A percentile compares a stretch with the other conserved stretches of the same genome.
Conservation (phyloP, 1,140 invertebrate genomes). For the Zophobas atratus region DNA sequence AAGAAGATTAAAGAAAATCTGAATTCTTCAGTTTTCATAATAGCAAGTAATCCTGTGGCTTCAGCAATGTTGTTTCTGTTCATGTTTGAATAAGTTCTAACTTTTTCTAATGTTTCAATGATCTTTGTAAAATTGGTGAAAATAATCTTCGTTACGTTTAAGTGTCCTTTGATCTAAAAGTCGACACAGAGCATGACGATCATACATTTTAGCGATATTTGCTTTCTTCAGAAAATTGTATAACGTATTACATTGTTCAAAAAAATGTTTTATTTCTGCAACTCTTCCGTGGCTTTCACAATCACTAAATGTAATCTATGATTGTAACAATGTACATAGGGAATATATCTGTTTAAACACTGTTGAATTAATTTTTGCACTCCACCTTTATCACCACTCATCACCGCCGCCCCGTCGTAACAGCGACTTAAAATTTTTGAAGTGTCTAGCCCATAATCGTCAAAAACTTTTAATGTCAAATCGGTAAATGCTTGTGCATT, state of each 20-base stretch:
- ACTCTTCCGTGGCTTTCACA: slow-evolving; percentile 10
- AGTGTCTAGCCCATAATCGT: slow-evolving; percentile 6
- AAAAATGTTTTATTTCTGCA: slow-evolving; percentile 11
- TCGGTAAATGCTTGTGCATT: slow-evolving; percentile 17
- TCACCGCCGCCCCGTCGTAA: slow-evolving; percentile 63
- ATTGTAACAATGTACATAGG: neutral
- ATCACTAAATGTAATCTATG: slow-evolving; percentile 25
- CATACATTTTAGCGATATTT: slow-evolving; percentile 33
- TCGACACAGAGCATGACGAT: slow-evolving; percentile 32
- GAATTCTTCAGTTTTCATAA: too few species aligned
- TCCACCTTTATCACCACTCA: slow-evolving; percentile 53
- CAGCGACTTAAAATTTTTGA: slow-evolving; percentile 48
- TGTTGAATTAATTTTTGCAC: slow-evolving; percentile 28
- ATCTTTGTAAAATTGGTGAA: too few species aligned
- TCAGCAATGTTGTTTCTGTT: too few species aligned
- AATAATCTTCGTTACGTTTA: too few species aligned
- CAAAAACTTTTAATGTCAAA: slow-evolving; percentile 17
- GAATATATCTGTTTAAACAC: slow-evolving; percentile 13
- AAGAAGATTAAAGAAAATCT: too few species aligned
- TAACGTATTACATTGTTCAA: slow-evolving; percentile 1
- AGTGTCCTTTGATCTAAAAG: too few species aligned
- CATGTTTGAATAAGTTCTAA: too few species aligned
- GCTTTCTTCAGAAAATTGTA: slow-evolving; percentile 39
- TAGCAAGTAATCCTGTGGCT: too few species aligned
- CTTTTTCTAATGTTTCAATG: too few species aligned